phyloP scores from a whole-genome alignment of 2,113 vertebrate genomes.

The Myrmecophaga tridactyla region DNA sequence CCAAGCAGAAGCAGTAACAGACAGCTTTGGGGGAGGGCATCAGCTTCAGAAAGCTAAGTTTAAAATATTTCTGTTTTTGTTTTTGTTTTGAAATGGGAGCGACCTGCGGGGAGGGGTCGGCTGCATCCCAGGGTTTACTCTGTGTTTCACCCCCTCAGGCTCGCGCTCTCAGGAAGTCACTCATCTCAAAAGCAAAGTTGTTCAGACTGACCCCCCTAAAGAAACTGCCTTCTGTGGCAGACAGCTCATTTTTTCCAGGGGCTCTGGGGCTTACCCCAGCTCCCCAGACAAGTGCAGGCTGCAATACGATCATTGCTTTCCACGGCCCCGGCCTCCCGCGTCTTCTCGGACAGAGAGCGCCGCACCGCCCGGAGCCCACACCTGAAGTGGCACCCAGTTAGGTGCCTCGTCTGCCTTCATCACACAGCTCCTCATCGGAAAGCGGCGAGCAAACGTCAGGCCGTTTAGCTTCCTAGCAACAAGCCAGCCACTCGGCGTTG shows the following conservation, averaged over 20 bases:
- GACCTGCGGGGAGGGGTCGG: neutral
- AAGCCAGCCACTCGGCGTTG: conserved; percentile 64
- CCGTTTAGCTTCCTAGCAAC: conserved; percentile 74
- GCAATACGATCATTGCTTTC: conserved; percentile 68
- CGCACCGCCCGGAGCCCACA: conserved; percentile 84
- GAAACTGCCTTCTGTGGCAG: conserved; percentile 39
- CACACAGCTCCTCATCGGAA: conserved; percentile 2
- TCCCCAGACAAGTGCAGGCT: conserved; percentile 69
- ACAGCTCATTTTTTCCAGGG: conserved; percentile 65
- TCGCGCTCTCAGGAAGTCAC: conserved; percentile 53
- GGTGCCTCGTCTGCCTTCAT: neutral
- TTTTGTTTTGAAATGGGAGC: conserved; percentile 64
- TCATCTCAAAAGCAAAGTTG: conserved; percentile 60
- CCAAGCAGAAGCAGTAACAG: conserved; percentile 69
- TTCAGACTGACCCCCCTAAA: conserved; percentile 24
- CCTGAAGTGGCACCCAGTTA: conserved; percentile 75
- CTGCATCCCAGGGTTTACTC: neutral
- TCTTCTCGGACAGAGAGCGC: conserved; percentile 67
- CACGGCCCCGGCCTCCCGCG: conserved; percentile 63
- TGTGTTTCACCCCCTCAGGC: conserved; percentile 39
- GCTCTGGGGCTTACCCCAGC: conserved; percentile 77
- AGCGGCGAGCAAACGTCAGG: conserved; percentile 48
- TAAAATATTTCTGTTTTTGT: conserved; percentile 61
- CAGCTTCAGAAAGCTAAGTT: neutral
- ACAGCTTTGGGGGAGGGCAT: neutral